Percentiles rank a stretch among this genome's conserved stretches.
Conservation (phyloP, 2,888 invertebrate genomes). For the Bembecia ichneumoniformis region DNA sequence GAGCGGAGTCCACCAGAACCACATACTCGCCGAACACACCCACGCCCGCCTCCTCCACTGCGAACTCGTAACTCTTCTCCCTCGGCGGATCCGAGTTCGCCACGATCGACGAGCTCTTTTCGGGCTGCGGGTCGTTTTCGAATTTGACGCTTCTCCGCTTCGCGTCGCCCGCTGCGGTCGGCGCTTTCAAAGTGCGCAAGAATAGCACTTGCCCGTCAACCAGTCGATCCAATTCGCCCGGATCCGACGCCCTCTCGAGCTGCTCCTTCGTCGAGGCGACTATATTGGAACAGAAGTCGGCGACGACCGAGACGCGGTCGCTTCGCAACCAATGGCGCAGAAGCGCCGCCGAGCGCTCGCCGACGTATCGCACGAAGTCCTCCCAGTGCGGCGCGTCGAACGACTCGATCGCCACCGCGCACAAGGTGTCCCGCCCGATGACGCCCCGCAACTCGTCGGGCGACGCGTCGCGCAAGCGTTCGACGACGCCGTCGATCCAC, state of each 20-base stretch:
- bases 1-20: neutral
- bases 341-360: neutral
- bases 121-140: conserved; percentile 19
- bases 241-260: conserved; percentile 47
- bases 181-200: conserved; percentile 32
- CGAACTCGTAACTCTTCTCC: neutral
- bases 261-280: conserved; percentile 14
- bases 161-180: conserved; percentile 26
- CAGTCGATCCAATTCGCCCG: conserved; percentile 48
- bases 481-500: conserved; percentile 46
- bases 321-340: neutral
- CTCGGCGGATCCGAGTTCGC: neutral
- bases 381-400: neutral
- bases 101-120: neutral
- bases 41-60: neutral
- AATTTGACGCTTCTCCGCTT: conserved; percentile 37
- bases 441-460: neutral
- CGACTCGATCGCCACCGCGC: neutral
- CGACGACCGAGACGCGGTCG: too few species aligned
- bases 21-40: neutral
- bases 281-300: neutral
- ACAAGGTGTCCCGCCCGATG: neutral
- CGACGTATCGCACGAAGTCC: neutral
- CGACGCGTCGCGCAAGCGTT: neutral
- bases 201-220: conserved; percentile 45